Base-by-base conservation (phyloP, 2,113 vertebrate genomes). In the Herpetotheres cachinnans region DNA sequence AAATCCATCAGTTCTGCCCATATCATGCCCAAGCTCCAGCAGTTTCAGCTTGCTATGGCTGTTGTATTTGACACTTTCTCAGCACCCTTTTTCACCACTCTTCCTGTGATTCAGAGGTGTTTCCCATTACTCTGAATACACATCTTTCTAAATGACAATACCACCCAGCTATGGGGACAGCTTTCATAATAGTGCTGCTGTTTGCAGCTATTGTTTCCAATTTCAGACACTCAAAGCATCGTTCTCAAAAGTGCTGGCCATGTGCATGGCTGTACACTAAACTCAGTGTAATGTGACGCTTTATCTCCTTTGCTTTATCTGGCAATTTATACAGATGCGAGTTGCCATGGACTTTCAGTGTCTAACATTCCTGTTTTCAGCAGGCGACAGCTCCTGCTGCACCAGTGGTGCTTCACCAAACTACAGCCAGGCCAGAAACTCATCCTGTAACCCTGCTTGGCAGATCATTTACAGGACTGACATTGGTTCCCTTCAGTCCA, bases 1-100 rank as follows among this genome's bases (percentile, higher is more conserved):
- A 96, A 95, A 96, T 94, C 93, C 95, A 86, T 92, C 90, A 30
- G 82, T 80, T 90, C 93, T 93, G 85, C 82, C 74, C 74, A 16
- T 54, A 61, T 58, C 70, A 24, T 63, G 74, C 62, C 66, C 0
- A 0, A 73, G 71, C 54, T 90, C 62, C 74, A 96, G 85, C 36
- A 36, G 1, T 89, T 94, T 44, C 90, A 73, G 62, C 22, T 69
- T 55, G 26, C 62, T 38, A 49, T 46, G 34, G 74, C 66, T 92
- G 74, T 56, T 85, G 67, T 27, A 47, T 58, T 42, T 90, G 58
- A 70, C 66, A 65, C 38, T 61, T 81, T 38, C 66, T 29, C 52
- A 36, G 22, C 26, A 52, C 36, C 26, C 30, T 40, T 87, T 85
- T 87, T 42, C 46, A 52, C 30, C 50, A 26, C 38, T n/a, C 30